Evolutionary conservation across 2,888 invertebrate genomes (phyloP).

Genomic region (Tinea trinotella): DNA sequence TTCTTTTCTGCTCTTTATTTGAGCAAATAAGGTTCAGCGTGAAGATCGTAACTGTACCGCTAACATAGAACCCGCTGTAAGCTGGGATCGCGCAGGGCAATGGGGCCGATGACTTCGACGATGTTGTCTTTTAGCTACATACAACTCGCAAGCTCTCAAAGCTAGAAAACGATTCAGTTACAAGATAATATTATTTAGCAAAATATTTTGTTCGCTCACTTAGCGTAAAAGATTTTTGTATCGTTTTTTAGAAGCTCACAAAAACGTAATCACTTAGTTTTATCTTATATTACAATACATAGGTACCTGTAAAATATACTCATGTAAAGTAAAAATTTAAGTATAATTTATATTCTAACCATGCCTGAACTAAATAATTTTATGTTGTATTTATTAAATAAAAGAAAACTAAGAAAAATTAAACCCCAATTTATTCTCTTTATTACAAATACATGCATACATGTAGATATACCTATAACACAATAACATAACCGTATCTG

Average conservation of each 20-base stretch:
- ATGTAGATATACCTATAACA: not conserved
- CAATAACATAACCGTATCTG: not conserved
- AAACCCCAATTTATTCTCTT: too few relatives aligned
- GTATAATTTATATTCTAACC: too few relatives aligned
- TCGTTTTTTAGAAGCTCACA: not conserved
- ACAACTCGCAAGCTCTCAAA: not conserved
- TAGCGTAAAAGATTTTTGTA: not conserved
- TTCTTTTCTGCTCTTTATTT: not conserved
- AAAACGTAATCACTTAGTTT: not conserved
- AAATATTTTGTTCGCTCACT: not conserved
- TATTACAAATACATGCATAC: too few relatives aligned
- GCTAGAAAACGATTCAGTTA: slow-evolving; percentile 11
- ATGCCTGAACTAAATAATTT: too few relatives aligned
- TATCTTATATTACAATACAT: too few relatives aligned
- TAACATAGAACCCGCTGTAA: slow-evolving; percentile 16
- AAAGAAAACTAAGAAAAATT: too few relatives aligned
- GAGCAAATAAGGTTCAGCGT: slow-evolving; percentile 8
- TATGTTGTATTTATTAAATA: too few relatives aligned
- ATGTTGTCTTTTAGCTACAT: slow-evolving; percentile 3
- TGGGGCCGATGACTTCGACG: slow-evolving; percentile 45
- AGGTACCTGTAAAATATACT: too few relatives aligned
- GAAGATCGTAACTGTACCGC: slow-evolving; percentile 6
- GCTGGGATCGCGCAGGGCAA: slow-evolving; percentile 35
- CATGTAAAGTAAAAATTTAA: too few relatives aligned
- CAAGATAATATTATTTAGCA: slow-evolving; percentile 11